Conservation (phyloP, 1,140 invertebrate genomes). For the Zaprionus tsacasi region DNA sequence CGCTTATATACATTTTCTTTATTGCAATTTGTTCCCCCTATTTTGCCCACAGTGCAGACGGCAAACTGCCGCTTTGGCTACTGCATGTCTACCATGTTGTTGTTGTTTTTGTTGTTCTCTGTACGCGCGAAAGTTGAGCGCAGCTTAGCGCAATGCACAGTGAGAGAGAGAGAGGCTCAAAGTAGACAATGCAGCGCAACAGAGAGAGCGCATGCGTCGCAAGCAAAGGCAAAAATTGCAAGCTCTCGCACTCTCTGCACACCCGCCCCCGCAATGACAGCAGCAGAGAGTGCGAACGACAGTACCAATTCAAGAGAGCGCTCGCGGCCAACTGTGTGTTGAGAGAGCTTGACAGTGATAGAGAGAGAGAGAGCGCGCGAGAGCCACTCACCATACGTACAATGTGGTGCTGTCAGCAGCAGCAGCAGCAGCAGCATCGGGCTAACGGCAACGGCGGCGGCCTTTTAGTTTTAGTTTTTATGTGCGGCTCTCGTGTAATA, state of each 20-base stretch:
- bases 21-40: neutral
- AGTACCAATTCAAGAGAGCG: constrained; percentile 13
- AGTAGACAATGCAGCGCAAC: constrained; percentile 25
- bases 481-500: constrained; percentile 72
- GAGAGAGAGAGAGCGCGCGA: neutral
- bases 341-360: constrained; percentile 13
- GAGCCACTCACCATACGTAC: constrained; percentile 20
- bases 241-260: constrained; percentile 3
- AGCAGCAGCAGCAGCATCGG: constrained; percentile 42
- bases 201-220: constrained; percentile 58
- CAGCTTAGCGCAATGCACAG: constrained; percentile 39
- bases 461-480: constrained; percentile 69
- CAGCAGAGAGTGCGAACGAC: constrained; percentile 18
- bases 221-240: constrained; percentile 47
- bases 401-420: constrained; percentile 25
- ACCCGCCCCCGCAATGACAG: constrained; percentile 27
- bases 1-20: neutral
- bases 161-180: constrained; percentile 29
- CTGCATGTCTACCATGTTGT: constrained; percentile 47
- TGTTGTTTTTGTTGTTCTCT: constrained; percentile 32
- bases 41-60: constrained; percentile 46
- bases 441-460: constrained; percentile 57
- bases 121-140: constrained; percentile 71
- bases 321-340: constrained; percentile 8
- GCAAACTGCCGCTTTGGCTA: constrained; percentile 42